Base-by-base conservation (phyloP, 1,140 invertebrate species). In the Ridgeia piscesae region DNA sequence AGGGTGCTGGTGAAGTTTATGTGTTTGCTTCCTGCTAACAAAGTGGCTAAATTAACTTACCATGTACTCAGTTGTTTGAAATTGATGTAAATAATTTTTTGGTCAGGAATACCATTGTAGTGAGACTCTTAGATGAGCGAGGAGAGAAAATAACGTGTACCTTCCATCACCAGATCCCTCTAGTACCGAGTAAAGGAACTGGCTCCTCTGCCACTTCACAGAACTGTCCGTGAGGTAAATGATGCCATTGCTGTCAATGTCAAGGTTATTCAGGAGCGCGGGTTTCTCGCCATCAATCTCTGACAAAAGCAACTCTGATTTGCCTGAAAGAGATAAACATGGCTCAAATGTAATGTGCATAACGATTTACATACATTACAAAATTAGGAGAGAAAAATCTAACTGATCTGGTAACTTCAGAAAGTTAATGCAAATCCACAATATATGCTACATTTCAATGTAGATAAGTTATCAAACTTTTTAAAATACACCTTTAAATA, bases 141-240 rank as follows among this genome's bases (percentile, higher is more conserved):
- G 94, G 98, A n/a, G 98, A 94, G 92, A 58, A 31, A 88, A 33
- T n/a, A 14, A 31, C n/a, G 33, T 91, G 94, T 96, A 98, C 97
- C 97, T 97, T 96, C 98, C 98, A 94, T 96, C 96, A 6, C 92
- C 89, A 92, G 97, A 97, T 96, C 97, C 97, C 34, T 96, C 95
- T 0, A 98, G 93, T 4, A 97, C 34, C 34, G 95, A 93, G 91
- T 96, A 97, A 1, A 97, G 58, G 77, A 48, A 88, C 97, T 97
- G 96, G 97, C 97, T 58, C 97, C 94, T 33, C 98, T 94, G 2
- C 93, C 27, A 94, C 97, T 97, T 88, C 97, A 9, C 27, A 77
- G 97, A 88, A 95, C 97, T 97, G 94, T 97, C 97, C 0, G 97
- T 97, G 97, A 97, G 98, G 95, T 98, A 98, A n/a, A 98, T 94